A percentile compares a stretch with the other conserved stretches of the same genome.
These are phyloP conservation scores for Palythoa caribaeorum DNA, from an alignment of 92 coral and sea anemone species.

Conservation along the genomic window DNA sequence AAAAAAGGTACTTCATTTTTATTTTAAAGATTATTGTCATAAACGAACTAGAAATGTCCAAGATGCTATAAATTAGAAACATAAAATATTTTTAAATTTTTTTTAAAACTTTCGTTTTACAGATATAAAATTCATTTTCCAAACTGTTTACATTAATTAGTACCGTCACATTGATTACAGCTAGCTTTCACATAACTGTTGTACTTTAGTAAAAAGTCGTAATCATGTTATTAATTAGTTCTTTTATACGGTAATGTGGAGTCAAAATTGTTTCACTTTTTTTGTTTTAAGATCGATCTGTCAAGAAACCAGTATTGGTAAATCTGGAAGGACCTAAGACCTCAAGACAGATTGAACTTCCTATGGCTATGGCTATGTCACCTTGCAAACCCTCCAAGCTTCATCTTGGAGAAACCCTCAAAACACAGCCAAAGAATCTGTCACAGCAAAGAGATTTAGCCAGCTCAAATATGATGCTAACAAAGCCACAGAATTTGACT, in stretches of 20 bases:
- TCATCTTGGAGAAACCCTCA: conserved; percentile 17
- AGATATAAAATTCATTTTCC: too few species aligned
- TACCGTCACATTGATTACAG: too few species aligned
- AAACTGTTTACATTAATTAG: too few species aligned
- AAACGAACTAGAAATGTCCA: too few species aligned
- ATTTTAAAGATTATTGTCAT: not conserved
- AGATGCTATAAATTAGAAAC: too few species aligned
- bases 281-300: conserved; percentile 35
- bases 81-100: too few species aligned
- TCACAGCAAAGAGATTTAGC: not conserved
- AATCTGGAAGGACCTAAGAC: conserved; percentile 29
- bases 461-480: not conserved
- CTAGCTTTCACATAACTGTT: too few species aligned
- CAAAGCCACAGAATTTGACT: not conserved
- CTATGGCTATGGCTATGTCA: conserved; percentile 6
- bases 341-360: conserved; percentile 27
- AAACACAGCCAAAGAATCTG: not conserved
- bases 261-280: not conserved
- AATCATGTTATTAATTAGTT: too few species aligned
- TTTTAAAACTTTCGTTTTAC: too few species aligned
- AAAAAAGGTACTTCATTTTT: conserved; percentile 10
- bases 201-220: too few species aligned
- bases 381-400: conserved; percentile 37
- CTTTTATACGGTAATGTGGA: too few species aligned
- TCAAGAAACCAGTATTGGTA: conserved; percentile 33